These are phyloP conservation scores for Drosophila melanica DNA, from an alignment of 1,140 invertebrate species.

Conservation along the genomic window DNA sequence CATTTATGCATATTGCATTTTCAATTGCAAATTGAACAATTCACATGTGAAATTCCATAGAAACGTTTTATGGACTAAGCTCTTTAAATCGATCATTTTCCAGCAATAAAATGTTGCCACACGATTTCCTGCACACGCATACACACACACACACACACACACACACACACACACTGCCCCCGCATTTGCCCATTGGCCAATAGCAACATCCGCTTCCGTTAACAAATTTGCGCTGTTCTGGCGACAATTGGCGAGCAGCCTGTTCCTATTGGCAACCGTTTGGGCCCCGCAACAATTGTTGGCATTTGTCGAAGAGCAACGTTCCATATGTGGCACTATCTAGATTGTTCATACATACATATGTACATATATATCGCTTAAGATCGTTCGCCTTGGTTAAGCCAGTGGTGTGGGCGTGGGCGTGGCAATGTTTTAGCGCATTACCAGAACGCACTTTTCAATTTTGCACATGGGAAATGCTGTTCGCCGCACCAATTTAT, in stretches of 20 bases:
- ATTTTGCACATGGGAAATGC: conserved; percentile 80
- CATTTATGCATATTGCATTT: conserved; percentile 51
- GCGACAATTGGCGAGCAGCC: conserved; percentile 42
- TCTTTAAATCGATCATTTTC: conserved; percentile 46
- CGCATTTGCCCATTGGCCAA: conserved; percentile 33
- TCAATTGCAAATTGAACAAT: conserved; percentile 40
- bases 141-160: not conserved
- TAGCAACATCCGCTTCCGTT: conserved; percentile 48
- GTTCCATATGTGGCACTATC: too few species aligned
- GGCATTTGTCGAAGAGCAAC: not conserved
- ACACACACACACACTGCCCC: not conserved
- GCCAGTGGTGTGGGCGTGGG: not conserved
- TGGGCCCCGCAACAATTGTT: not conserved
- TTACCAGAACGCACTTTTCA: conserved; percentile 67
- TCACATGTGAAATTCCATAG: conserved; percentile 19
- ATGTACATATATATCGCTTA: too few species aligned
- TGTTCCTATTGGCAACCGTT: not conserved
- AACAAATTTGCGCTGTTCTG: conserved; percentile 51
- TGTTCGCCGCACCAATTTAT: conserved; percentile 77
- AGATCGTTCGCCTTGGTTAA: not conserved
- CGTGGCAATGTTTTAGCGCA: conserved; percentile 30
- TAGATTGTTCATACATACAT: too few species aligned
- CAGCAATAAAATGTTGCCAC: conserved; percentile 35
- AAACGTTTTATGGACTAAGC: conserved; percentile 25
- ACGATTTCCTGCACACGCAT: conserved; percentile 25